phyloP scores from a whole-genome alignment of 64 coral and sea anemone genomes.

The Montipora capricornis region DNA sequence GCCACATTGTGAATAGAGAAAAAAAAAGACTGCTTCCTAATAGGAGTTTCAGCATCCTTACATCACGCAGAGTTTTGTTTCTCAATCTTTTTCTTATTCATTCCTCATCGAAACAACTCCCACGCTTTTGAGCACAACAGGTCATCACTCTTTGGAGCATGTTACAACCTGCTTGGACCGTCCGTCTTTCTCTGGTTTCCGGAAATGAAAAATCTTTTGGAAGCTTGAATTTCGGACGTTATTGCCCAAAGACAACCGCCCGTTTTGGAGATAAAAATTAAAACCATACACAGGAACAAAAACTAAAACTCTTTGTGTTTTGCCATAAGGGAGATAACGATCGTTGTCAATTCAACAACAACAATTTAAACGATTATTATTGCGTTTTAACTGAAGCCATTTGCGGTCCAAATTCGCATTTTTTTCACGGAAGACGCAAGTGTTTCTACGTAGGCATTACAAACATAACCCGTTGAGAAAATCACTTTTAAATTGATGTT shows the following conservation, averaged over 20 bases:
- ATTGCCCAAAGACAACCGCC: slow-evolving; percentile 43
- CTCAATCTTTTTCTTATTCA: background rate
- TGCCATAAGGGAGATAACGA: background rate
- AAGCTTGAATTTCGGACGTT: slow-evolving; percentile 17
- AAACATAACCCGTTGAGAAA: slow-evolving; percentile 28
- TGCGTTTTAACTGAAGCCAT: background rate
- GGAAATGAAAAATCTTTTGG: slow-evolving; percentile 23
- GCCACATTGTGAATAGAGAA: no score
- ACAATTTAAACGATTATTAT: background rate
- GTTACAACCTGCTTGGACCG: background rate
- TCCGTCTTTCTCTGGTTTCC: background rate
- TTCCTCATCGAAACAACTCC: slow-evolving; percentile 20
- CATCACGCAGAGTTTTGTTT: background rate
- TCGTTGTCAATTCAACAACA: background rate
- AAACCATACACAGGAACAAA: slow-evolving; percentile 12
- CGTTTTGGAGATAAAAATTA: slow-evolving; percentile 19
- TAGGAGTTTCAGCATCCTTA: background rate
- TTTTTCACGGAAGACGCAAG: slow-evolving; percentile 22
- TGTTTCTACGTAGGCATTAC: background rate
- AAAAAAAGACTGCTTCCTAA: no score
- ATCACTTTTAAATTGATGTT: slow-evolving; percentile 45
- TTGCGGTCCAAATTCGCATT: background rate
- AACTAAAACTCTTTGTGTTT: background rate
- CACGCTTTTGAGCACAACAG: background rate
- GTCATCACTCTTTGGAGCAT: slow-evolving; percentile 6